Evolutionary conservation across 2,797 vertebrate species (phyloP).

Genomic region (Sparidentex hasta): DNA sequence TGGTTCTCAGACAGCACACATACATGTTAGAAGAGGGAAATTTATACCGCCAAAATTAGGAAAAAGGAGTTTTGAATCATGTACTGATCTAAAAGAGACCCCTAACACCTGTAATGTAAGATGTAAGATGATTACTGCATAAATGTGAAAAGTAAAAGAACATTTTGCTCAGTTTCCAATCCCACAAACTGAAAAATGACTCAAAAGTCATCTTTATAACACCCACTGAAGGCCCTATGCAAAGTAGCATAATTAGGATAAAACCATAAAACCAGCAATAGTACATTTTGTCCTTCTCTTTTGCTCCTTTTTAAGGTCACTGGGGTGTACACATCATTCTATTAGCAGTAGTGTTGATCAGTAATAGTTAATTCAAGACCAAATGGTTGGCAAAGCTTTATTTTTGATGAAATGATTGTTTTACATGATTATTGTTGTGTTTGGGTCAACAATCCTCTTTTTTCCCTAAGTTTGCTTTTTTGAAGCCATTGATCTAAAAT

Average conservation of each 20-base stretch:
- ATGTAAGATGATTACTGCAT: neutral
- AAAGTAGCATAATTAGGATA: neutral
- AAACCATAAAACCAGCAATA: neutral
- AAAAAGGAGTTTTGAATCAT: neutral
- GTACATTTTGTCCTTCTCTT: neutral
- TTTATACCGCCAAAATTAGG: neutral
- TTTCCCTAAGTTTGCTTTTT: neutral
- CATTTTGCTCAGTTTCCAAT: neutral
- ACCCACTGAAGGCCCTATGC: neutral
- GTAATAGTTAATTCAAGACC: neutral
- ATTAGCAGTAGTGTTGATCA: neutral
- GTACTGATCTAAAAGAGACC: slow-evolving; percentile 1
- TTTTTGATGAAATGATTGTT: neutral
- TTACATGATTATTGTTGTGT: neutral
- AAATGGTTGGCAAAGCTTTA: neutral
- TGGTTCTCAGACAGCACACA: neutral
- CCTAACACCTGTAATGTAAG: neutral
- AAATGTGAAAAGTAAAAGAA: neutral
- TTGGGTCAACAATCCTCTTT: neutral
- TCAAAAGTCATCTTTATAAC: neutral
- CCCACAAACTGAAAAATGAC: neutral
- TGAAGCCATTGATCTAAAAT: slow-evolving; percentile 6
- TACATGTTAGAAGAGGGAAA: slow-evolving; percentile 5
- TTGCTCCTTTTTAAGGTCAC: neutral
- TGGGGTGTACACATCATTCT: neutral